Base-by-base conservation (phyloP, 2,113 vertebrate genomes). In the Saimiri boliviensis region DNA sequence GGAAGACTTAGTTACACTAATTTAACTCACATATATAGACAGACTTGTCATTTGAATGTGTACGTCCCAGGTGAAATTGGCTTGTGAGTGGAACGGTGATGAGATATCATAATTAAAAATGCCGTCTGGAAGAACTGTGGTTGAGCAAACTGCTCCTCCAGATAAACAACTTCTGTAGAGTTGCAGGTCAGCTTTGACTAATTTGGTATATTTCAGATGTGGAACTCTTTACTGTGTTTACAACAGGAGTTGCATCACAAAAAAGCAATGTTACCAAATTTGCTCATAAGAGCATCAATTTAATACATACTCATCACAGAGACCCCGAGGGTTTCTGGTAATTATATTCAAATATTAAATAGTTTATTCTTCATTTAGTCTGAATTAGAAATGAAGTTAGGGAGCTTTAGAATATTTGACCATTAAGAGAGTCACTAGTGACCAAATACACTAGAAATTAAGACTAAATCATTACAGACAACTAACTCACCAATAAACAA, bases 51-150 rank as follows among this genome's bases (percentile, higher is more conserved):
- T 86, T 97, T 96, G 60, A 74, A 96, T 97, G 95, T 98, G 93
- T 97, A 97, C 98, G 94, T 97, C 97, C 94, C 93, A 98, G 92
- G 93, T 84, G 90, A 96, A 97, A 98, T 8, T 77, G 35, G 89
- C 90, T 89, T 93, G 79, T 95, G 98, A 97, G 95, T 93, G 6
- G 96, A 98, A 98, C 98, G 97, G 94, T 97, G 98, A 98, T 97
- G 95, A 98, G 96, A 94, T n/a, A 60, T 54, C 95, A 96, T 97
- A 98, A 99, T 99, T 99, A 99, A 98, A 98, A 98, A 98, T 91
- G 96, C 94, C 98, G 98, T 98, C 94, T 97, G 92, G 94, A 94
- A 86, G 92, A 98, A 96, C 80, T 98, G 86, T 97, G 98, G 97
- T 98, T 98, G 96, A 98, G 79, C 98, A 97, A 98, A 96, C 4